Conservation (phyloP, 2,797 vertebrate genomes). For the Poecilia velifera region DNA sequence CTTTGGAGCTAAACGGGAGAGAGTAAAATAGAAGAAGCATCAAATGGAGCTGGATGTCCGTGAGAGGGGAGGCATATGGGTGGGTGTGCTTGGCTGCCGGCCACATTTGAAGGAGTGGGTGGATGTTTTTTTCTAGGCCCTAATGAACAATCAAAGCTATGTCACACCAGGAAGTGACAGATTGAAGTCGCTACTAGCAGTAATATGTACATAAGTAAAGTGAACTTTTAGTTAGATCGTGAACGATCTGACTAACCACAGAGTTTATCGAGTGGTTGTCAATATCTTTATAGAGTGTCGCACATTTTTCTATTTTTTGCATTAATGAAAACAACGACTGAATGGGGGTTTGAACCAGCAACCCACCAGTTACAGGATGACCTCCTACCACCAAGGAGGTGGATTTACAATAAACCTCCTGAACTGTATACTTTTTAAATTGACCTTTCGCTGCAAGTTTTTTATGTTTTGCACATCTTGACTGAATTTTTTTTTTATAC, state of each 20-base stretch:
- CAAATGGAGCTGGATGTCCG: slow-evolving; percentile 46
- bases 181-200: neutral
- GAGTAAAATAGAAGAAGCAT: slow-evolving; percentile 58
- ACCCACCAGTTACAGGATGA: no score
- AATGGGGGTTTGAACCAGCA: no score
- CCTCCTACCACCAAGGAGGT: neutral
- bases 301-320: neutral
- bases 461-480: neutral
- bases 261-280: neutral
- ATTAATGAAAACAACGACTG: neutral
- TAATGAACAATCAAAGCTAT: slow-evolving; percentile 13
- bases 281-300: neutral
- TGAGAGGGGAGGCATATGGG: slow-evolving; percentile 21
- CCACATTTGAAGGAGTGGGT: slow-evolving; percentile 14
- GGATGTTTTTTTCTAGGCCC: slow-evolving; percentile 8
- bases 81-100: slow-evolving; percentile 3
- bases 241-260: no score
- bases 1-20: slow-evolving; percentile 43
- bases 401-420: neutral
- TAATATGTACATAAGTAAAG: neutral
- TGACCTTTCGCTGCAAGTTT: neutral
- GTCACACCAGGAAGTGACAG: slow-evolving; percentile 8
- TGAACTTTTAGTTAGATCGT: neutral
- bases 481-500: neutral
- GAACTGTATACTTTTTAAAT: neutral